Conservation (phyloP, 2,113 vertebrate genomes). For the Pelecanoides urinatrix region DNA sequence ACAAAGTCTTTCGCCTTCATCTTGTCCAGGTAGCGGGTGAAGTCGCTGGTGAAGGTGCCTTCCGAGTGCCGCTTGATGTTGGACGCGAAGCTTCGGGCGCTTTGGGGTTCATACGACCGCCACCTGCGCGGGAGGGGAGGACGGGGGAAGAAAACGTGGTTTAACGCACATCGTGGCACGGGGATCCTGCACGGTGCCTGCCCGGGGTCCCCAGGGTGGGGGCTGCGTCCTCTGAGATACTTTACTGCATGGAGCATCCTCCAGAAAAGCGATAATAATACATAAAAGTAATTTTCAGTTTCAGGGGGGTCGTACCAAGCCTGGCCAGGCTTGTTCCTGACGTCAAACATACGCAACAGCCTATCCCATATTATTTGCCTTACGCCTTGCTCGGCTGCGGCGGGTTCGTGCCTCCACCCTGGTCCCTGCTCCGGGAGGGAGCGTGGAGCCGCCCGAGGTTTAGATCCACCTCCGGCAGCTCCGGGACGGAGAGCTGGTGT, state of each 20-base stretch:
- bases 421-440: background rate
- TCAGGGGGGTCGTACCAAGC: accelerated
- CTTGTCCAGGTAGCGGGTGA: slow-evolving; percentile 76
- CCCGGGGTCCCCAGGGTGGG: background rate
- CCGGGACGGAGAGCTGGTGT: background rate
- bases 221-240: too few relatives aligned
- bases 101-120: background rate
- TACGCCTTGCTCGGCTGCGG: accelerated
- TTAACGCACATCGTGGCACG: accelerated
- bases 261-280: background rate
- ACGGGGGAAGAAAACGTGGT: accelerated
- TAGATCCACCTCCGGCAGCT: background rate
- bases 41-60: slow-evolving; percentile 81
- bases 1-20: slow-evolving; percentile 84
- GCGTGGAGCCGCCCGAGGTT: accelerated
- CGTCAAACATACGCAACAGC: accelerated
- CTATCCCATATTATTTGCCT: accelerated
- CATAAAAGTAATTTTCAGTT: background rate
- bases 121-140: slow-evolving; percentile 11
- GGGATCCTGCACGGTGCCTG: background rate
- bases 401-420: background rate
- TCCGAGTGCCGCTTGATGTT: slow-evolving; percentile 78
- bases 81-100: background rate
- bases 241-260: background rate
- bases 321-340: background rate